A percentile compares a stretch with the other conserved stretches of the same genome.
Conservation (phyloP, 2,113 vertebrate genomes). For the Zapus hudsonius region DNA sequence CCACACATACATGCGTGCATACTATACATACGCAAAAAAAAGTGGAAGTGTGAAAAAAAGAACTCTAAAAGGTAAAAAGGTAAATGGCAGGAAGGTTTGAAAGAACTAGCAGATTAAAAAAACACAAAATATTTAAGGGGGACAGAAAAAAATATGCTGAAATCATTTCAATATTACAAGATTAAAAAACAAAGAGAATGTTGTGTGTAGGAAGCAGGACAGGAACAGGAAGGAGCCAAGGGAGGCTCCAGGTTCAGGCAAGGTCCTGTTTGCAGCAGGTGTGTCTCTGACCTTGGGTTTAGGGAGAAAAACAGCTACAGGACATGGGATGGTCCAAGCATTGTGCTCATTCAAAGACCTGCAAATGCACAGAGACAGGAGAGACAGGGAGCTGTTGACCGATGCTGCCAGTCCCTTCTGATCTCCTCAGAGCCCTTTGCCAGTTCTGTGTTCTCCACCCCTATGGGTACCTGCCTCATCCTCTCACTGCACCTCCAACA, state of each 20-base stretch:
- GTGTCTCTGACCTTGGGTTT: not conserved
- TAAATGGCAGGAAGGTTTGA: not conserved
- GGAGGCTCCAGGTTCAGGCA: too few species aligned
- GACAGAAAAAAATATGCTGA: not conserved
- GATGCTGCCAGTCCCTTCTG: not conserved
- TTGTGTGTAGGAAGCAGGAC: not conserved
- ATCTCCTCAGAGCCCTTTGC: not conserved
- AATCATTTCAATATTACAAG: not conserved
- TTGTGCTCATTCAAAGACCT: not conserved
- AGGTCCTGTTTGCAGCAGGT: too few species aligned
- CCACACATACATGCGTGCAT: too few species aligned
- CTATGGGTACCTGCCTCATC: not conserved
- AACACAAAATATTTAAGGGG: slow-evolving; percentile 27
- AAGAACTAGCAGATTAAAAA: slow-evolving; percentile 44
- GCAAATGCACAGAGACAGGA: not conserved
- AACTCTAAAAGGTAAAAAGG: not conserved
- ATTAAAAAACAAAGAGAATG: too few species aligned
- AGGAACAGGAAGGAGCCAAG: too few species aligned
- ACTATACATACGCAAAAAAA: not conserved
- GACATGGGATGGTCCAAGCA: accelerated
- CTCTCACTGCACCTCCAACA: not conserved
- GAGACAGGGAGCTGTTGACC: too few species aligned
- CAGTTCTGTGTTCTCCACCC: not conserved
- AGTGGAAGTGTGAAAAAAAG: slow-evolving; percentile 43
- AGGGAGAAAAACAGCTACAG: not conserved